Evolutionary conservation across 2,888 invertebrate species (phyloP).

Genomic region (Machimus rusticus): DNA sequence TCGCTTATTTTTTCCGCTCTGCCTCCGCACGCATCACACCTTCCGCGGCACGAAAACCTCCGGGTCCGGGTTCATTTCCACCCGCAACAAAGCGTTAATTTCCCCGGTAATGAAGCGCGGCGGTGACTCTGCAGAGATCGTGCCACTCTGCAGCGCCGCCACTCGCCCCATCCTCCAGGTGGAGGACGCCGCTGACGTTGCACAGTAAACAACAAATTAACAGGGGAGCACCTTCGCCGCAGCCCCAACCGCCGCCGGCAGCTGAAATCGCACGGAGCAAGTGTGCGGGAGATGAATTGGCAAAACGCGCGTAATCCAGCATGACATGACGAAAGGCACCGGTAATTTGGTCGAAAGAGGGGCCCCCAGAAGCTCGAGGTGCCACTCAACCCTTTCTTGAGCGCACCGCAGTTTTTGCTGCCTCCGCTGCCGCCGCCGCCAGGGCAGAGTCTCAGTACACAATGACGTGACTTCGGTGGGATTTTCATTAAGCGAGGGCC

Average conservation of each 20-base stretch:
- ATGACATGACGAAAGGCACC: conserved; percentile 33
- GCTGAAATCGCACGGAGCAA: background rate
- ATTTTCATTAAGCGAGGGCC: conserved; percentile 6
- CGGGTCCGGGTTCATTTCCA: background rate
- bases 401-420: background rate
- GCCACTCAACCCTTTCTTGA: conserved; percentile 27
- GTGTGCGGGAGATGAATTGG: conserved; percentile 27
- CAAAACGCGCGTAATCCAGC: conserved; percentile 21
- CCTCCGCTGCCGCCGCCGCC: background rate
- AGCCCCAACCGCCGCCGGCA: background rate
- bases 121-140: conserved; percentile 24
- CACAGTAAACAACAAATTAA: conserved; percentile 26
- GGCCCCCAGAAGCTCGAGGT: conserved; percentile 3
- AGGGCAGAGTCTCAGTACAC: background rate
- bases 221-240: background rate
- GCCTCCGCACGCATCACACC: background rate
- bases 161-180: background rate
- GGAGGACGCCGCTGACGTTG: background rate
- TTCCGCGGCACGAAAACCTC: background rate
- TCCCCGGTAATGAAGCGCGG: conserved; percentile 19
- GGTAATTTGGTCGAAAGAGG: conserved; percentile 16
- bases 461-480: conserved; percentile 32
- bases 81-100: conserved; percentile 35
- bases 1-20: background rate
- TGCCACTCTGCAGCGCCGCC: background rate